Base-by-base conservation (phyloP, 2,113 vertebrate genomes). In the Protobothrops mucrosquamatus region DNA sequence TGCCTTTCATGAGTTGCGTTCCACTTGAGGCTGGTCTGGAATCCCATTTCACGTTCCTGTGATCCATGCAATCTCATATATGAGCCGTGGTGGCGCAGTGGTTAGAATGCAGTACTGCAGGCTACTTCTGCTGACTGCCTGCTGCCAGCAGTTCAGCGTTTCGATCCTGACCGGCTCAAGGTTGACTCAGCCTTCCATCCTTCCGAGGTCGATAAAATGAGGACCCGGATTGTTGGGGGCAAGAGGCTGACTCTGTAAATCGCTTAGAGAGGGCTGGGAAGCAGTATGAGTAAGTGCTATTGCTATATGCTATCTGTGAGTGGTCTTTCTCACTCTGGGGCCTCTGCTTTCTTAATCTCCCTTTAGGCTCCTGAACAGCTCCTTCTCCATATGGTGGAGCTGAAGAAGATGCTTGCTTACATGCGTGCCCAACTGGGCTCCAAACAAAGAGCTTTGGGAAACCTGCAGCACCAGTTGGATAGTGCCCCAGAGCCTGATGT, bases 361-460 rank as follows among this genome's bases (percentile, higher is more conserved):
- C 1, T 54, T 1, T 61, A 98, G 98, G 97, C 98, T 91, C 97
- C 98, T n/a, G 98, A 98, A 94, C 95, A 97, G 89, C 89, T 98
- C 89, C 96, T 96, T 14, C 94, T 91, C 46, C 97, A 95, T 43
- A 92, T 96, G 0, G 94, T 96, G 0, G 94, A 96, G 22, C 95
- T 96, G 93, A 97, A 97, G 92, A 96, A 97, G 57, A 96, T 97
- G 91, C 89, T 97, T 86, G 92, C 96, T 54, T 96, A 95, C 88
- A 96, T 98, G 20, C 93, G 81, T 39, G 94, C 96, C 43, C 88
- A 97, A 20, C 94, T 97, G n/a, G 95, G 96, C 4, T 96, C 96
- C 89, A 94, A 97, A 74, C 96, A 94, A 0, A 92, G 93, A 10
- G 95, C 96, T 0, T 89, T 96, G 81, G 94, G 94, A 89, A 96